Evolutionary conservation across 1,140 invertebrate genomes (phyloP).

Genomic region (Drosophila oshimai): DNA sequence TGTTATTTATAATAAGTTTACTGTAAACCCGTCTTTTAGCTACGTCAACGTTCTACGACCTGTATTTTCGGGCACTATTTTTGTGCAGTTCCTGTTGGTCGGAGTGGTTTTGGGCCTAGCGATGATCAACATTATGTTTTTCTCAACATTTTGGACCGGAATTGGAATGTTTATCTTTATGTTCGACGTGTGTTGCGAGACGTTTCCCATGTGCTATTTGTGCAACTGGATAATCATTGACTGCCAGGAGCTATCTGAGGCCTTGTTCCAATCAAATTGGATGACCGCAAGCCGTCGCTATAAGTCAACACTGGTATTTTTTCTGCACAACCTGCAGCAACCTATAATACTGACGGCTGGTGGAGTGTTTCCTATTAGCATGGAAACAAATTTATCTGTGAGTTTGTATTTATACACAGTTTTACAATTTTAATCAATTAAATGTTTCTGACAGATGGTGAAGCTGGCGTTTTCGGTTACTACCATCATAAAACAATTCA

Average conservation of each 20-base stretch:
- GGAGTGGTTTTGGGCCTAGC: constrained; percentile 26
- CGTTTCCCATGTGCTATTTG: constrained; percentile 57
- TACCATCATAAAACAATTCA: constrained; percentile 45
- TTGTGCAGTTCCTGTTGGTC: constrained; percentile 31
- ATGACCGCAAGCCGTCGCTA: constrained; percentile 26
- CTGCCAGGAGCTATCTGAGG: constrained; percentile 36
- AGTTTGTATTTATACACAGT: too few relatives aligned
- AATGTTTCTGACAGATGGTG: constrained; percentile 29
- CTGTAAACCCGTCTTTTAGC: constrained; percentile 7
- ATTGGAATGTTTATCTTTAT: constrained; percentile 20
- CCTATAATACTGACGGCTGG: constrained; percentile 48
- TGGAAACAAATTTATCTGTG: constrained; percentile 52
- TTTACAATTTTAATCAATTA: too few relatives aligned
- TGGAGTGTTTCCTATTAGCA: constrained; percentile 46
- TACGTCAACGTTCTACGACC: constrained; percentile 40
- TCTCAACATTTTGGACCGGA: constrained; percentile 23
- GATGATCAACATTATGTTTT: constrained; percentile 37
- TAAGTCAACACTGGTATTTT: constrained; percentile 26
- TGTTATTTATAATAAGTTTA: too few relatives aligned
- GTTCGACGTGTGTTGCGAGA: constrained; percentile 29
- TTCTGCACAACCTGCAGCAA: constrained; percentile 54
- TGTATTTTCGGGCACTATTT: constrained; percentile 33
- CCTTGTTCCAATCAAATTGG: constrained; percentile 63
- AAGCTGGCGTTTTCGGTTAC: constrained; percentile 58
- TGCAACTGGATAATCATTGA: constrained; percentile 44